phyloP scores from a whole-genome alignment of 1,140 invertebrate species.

The Ylistrum balloti region DNA sequence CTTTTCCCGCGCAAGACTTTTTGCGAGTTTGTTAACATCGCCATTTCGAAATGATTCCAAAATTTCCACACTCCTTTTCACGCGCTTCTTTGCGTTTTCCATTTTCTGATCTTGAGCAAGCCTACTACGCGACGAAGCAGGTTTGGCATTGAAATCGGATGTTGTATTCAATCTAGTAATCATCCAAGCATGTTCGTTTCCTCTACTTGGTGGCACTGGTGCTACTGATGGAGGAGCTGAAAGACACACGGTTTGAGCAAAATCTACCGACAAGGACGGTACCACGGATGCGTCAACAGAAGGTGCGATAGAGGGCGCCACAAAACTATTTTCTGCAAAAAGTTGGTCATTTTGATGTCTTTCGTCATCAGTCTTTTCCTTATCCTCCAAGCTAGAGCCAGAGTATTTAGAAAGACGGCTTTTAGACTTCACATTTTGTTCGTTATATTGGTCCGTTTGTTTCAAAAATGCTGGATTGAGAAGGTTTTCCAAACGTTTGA shows the following conservation, averaged over 20 bases:
- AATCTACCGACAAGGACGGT: not conserved
- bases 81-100: constrained; percentile 24
- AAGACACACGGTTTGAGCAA: constrained; percentile 31
- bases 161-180: not conserved
- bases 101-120: constrained; percentile 34
- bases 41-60: constrained; percentile 58
- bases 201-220: not conserved
- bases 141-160: not conserved
- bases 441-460: constrained; percentile 59
- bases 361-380: not conserved
- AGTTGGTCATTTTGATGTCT: not conserved
- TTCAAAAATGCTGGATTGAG: constrained; percentile 61
- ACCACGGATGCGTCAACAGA: not conserved
- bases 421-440: constrained; percentile 62
- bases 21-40: constrained; percentile 60
- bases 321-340: not conserved
- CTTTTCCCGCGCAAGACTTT: constrained; percentile 41
- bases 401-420: constrained; percentile 65
- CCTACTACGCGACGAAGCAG: not conserved
- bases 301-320: not conserved
- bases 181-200: not conserved
- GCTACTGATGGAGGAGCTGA: not conserved
- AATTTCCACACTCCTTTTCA: constrained; percentile 54
- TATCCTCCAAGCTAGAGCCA: not conserved
- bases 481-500: constrained; percentile 56